Base-by-base conservation (phyloP, 2,113 vertebrate species). In the Microtus richardsoni region DNA sequence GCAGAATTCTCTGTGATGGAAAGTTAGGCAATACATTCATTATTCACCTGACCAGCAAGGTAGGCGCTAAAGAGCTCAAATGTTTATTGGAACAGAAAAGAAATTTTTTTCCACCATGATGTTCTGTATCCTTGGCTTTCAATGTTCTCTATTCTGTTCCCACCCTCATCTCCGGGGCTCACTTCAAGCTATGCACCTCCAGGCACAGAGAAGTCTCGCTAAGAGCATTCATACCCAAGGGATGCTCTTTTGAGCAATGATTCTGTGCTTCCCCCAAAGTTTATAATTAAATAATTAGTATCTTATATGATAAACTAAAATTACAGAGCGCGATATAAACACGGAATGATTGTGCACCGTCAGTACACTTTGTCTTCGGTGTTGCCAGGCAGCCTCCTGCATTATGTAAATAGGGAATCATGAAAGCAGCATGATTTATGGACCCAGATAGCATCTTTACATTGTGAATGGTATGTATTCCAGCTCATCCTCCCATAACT, bases 1-100 rank as follows among this genome's bases (percentile, higher is more conserved):
- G 92, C 73, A 89, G 96, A 89, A 90, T 85, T 89, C 89, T 85
- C 52, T 93, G 92, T 44, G 91, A 84, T 92, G 88, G 97, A 97
- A 96, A 96, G 93, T 90, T 91, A 52, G 80, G 66, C 54, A 26
- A 26, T 64, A 70, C 91, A 78, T 95, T 94, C 89, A 92, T 97
- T 97, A 95, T 86, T 93, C 88, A 88, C 75, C 94, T 73, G 78
- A 95, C 21, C 33, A 88, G 91, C 68, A 86, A 16, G 41, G 7
- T 41, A 49, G 71, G 60, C 82, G 44, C 85, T 22, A 30, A 94
- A 64, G 71, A 78, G 41, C 88, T 86, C 47, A 17, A 5, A 3
- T 73, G 47, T 78, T 93, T 71, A 54, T 17, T 68, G 62, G 52
- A 73, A 92, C 41, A 92, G 74, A 83, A 73, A 60, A 92, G 22